Evolutionary conservation across 2,113 vertebrate genomes (phyloP).

Genomic region (Paramisgurnus dabryanus): DNA sequence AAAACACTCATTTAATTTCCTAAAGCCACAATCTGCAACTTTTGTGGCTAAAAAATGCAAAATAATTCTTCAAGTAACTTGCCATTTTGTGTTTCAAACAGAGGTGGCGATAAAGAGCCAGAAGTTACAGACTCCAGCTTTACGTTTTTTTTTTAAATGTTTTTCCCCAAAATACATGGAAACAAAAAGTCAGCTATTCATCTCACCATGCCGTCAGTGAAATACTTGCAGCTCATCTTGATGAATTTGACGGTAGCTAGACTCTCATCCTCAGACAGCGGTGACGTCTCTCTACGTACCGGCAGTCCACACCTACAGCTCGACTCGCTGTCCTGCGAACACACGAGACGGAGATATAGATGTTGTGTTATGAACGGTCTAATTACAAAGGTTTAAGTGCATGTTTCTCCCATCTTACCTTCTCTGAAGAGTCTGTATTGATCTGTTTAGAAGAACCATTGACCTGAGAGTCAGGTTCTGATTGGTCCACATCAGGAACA

Average conservation of each 20-base stretch:
- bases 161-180: no score
- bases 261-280: constrained; percentile 88
- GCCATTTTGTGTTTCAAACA: no score
- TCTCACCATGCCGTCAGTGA: constrained; percentile 95
- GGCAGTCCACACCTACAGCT: constrained; percentile 79
- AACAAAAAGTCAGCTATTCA: no score
- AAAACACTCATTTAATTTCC: no score
- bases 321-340: constrained; percentile 78
- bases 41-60: no score
- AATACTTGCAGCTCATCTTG: constrained; percentile 99
- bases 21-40: no score
- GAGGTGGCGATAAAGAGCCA: no score
- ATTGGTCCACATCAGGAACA: constrained; percentile 82
- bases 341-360: not conserved
- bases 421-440: constrained; percentile 75
- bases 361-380: not conserved
- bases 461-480: constrained; percentile 66
- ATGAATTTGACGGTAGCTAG: constrained; percentile 91
- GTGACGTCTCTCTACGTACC: constrained; percentile 84
- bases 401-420: constrained; percentile 69
- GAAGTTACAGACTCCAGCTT: no score
- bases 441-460: constrained; percentile 52
- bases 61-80: no score
- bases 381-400: no score
- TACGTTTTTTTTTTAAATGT: no score